These are phyloP conservation scores for Drosophila nr. perissopoda DNA, from an alignment of 2,888 invertebrate species.

Conservation along the genomic window DNA sequence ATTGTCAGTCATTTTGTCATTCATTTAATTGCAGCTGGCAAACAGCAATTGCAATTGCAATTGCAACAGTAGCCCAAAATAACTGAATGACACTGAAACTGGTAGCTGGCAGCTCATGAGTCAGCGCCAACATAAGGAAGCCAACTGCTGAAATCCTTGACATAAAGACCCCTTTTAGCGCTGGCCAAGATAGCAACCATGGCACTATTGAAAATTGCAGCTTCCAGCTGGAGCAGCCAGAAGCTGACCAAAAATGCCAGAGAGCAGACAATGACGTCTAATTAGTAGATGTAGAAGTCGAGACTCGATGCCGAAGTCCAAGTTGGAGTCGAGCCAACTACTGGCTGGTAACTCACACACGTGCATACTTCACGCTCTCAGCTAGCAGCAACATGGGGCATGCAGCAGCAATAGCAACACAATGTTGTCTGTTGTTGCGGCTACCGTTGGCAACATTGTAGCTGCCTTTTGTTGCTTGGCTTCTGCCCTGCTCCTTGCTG, in stretches of 20 bases:
- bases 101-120: conserved; percentile 47
- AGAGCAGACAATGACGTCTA: conserved; percentile 77
- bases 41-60: conserved; percentile 24
- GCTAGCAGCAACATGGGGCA: conserved; percentile 35
- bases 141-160: conserved; percentile 75
- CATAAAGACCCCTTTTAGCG: conserved; percentile 81
- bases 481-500: conserved; percentile 55
- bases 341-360: conserved; percentile 32
- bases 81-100: conserved; percentile 45
- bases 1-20: conserved; percentile 80
- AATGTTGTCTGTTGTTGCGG: conserved; percentile 58
- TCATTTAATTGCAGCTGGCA: conserved; percentile 75
- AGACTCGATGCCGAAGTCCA: conserved; percentile 21
- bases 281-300: conserved; percentile 58
- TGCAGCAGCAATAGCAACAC: conserved; percentile 46
- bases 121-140: conserved; percentile 64
- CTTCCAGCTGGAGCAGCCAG: conserved; percentile 38
- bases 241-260: conserved; percentile 60
- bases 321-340: conserved; percentile 8
- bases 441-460: conserved; percentile 64
- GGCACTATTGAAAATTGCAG: conserved; percentile 43
- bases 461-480: conserved; percentile 59
- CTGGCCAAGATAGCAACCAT: conserved; percentile 73
- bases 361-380: conserved; percentile 40
- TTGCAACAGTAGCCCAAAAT: conserved; percentile 43